Conservation (phyloP, 1,140 invertebrate genomes). For the Drosophila yakuba region DNA sequence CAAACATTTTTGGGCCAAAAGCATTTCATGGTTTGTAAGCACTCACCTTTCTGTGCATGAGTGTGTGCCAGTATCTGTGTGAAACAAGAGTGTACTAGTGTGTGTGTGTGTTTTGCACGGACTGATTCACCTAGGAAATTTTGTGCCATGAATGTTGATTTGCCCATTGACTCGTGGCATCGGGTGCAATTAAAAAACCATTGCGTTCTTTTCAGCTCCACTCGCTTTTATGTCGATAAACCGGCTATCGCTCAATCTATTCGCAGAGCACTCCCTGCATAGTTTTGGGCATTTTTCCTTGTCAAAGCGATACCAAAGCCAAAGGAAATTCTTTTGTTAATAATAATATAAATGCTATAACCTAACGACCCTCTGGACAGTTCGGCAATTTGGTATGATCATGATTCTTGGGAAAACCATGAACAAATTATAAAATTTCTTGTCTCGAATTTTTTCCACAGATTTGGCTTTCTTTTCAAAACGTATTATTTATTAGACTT, state of each 20-base stretch:
- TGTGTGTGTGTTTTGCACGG: constrained; percentile 1
- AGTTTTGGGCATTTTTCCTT: background rate
- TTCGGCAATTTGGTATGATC: too few species aligned
- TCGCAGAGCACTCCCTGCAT: background rate
- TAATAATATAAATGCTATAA: too few species aligned
- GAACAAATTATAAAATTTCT: too few species aligned
- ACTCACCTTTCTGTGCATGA: constrained; percentile 5
- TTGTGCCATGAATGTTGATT: constrained; percentile 28
- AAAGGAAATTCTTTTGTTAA: too few species aligned
- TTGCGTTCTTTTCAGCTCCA: constrained; percentile 16
- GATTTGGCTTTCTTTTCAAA: too few species aligned
- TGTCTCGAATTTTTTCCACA: too few species aligned
- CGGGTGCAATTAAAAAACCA: constrained; percentile 20
- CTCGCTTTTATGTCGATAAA: constrained; percentile 7
- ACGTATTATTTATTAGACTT: background rate
- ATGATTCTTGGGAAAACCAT: too few species aligned
- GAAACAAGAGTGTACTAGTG: background rate
- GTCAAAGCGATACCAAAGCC: too few species aligned
- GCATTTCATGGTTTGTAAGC: constrained; percentile 44
- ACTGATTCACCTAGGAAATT: constrained; percentile 25
- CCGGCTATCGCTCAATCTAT: constrained; percentile 1
- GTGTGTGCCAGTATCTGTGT: constrained; percentile 2
- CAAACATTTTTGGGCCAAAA: constrained; percentile 37
- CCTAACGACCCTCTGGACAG: too few species aligned
- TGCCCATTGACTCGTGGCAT: constrained; percentile 31